These are phyloP conservation scores for Papilio gigon DNA, from an alignment of 2,888 invertebrate genomes.

Conservation along the genomic window DNA sequence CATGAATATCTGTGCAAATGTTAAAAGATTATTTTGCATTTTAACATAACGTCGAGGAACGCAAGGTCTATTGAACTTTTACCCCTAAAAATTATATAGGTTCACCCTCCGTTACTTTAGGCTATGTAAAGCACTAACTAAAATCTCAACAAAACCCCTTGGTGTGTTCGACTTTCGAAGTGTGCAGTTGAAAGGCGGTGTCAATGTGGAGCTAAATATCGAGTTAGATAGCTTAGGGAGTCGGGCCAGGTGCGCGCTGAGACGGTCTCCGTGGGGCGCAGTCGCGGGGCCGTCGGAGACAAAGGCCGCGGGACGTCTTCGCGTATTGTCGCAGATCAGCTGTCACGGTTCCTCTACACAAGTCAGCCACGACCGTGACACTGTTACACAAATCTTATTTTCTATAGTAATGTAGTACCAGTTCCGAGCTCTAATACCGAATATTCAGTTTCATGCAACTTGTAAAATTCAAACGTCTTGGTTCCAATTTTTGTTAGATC, in stretches of 20 bases:
- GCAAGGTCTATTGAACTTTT: slow-evolving; percentile 13
- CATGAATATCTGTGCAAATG: not conserved
- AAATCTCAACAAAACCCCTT: slow-evolving; percentile 24
- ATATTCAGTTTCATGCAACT: not conserved
- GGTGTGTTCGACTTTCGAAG: slow-evolving; percentile 55
- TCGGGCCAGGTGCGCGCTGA: slow-evolving; percentile 75
- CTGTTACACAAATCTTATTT: slow-evolving; percentile 49
- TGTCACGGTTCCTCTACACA: slow-evolving; percentile 64
- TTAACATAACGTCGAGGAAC: slow-evolving; percentile 1
- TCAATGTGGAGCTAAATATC: slow-evolving; percentile 59
- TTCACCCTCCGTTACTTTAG: slow-evolving; percentile 21
- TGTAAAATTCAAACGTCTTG: not conserved
- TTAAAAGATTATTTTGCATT: not conserved
- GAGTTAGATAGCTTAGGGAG: slow-evolving; percentile 68
- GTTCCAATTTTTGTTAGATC: not conserved
- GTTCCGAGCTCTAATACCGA: not conserved
- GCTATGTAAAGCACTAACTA: slow-evolving; percentile 10
- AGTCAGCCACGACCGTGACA: slow-evolving; percentile 63
- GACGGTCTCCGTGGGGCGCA: slow-evolving; percentile 69
- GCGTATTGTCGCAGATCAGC: slow-evolving; percentile 76
- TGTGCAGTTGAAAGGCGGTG: slow-evolving; percentile 58
- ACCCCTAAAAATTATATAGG: slow-evolving; percentile 1
- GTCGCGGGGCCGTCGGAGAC: slow-evolving; percentile 53
- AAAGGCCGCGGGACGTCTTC: slow-evolving; percentile 80
- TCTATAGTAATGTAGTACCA: not conserved